Conservation (phyloP, 1,140 invertebrate species). For the Zaprionus tsacasi region DNA sequence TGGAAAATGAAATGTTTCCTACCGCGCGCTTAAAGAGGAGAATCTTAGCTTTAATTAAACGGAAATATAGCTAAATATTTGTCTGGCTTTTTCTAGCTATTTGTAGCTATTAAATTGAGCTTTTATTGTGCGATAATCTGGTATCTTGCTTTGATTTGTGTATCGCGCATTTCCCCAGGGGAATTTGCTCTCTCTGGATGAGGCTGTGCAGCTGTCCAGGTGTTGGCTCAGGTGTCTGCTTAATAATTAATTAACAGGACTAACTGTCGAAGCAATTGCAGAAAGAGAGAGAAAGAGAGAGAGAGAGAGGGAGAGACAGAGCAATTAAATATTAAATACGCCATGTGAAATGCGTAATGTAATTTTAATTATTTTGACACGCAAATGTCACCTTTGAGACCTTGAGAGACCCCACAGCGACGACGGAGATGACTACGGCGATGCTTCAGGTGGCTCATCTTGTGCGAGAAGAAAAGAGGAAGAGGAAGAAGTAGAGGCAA, state of each 20-base stretch:
- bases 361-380: constrained; percentile 53
- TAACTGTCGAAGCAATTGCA: constrained; percentile 21
- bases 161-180: constrained; percentile 25
- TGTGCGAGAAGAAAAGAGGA: not conserved
- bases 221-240: constrained; percentile 8
- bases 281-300: not conserved
- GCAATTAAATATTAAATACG: constrained; percentile 50
- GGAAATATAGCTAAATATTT: too few species aligned
- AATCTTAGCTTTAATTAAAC: not conserved
- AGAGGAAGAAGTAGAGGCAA: not conserved
- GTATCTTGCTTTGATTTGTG: constrained; percentile 39
- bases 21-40: not conserved
- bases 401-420: constrained; percentile 18
- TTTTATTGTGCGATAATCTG: constrained; percentile 13
- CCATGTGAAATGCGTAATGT: constrained; percentile 35
- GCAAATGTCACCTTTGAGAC: constrained; percentile 34
- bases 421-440: not conserved
- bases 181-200: constrained; percentile 1
- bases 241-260: constrained; percentile 39
- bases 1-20: not conserved
- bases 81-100: not conserved
- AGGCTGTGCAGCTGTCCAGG: constrained; percentile 6
- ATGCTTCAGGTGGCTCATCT: constrained; percentile 33
- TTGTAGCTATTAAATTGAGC: too few species aligned
- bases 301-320: not conserved